These are phyloP conservation scores for Poecile montanus DNA, from an alignment of 2,797 vertebrate genomes.

Conservation along the genomic window DNA sequence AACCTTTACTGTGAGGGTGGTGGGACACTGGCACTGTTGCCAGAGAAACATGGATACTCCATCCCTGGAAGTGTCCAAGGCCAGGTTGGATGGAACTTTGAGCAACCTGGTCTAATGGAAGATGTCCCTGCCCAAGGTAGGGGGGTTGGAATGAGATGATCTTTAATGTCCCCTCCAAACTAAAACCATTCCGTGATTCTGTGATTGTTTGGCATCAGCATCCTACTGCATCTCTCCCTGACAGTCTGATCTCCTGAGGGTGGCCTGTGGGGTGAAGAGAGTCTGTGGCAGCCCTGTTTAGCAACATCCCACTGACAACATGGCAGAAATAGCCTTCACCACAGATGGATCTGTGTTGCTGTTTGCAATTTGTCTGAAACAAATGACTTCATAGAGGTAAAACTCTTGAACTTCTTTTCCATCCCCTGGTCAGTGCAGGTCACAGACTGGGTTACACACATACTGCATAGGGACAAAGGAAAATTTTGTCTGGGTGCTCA, in stretches of 20 bases:
- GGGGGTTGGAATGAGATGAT: not conserved
- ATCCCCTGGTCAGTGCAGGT: not conserved
- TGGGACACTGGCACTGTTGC: not conserved
- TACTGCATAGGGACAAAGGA: not conserved
- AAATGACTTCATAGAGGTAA: not conserved
- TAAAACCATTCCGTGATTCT: not conserved
- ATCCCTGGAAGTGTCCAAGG: not conserved
- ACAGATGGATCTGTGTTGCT: not conserved
- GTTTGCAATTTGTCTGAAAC: not conserved
- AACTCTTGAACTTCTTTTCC: not conserved
- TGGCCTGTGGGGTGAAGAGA: not conserved
- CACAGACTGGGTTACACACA: not conserved
- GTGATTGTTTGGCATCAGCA: not conserved
- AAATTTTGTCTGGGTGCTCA: constrained; percentile 29
- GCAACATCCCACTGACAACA: not conserved
- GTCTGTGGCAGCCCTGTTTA: not conserved
- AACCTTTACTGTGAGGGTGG: not conserved
- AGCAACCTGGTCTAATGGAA: not conserved
- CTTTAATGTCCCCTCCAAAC: not conserved
- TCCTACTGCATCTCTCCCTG: not conserved
- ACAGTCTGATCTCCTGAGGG: not conserved
- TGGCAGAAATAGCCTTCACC: not conserved
- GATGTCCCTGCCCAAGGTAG: too few relatives aligned
- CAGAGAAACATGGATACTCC: not conserved
- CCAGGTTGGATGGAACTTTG: not conserved